Conservation (phyloP, 2,113 vertebrate genomes). For the Telmatochromis sp. region DNA sequence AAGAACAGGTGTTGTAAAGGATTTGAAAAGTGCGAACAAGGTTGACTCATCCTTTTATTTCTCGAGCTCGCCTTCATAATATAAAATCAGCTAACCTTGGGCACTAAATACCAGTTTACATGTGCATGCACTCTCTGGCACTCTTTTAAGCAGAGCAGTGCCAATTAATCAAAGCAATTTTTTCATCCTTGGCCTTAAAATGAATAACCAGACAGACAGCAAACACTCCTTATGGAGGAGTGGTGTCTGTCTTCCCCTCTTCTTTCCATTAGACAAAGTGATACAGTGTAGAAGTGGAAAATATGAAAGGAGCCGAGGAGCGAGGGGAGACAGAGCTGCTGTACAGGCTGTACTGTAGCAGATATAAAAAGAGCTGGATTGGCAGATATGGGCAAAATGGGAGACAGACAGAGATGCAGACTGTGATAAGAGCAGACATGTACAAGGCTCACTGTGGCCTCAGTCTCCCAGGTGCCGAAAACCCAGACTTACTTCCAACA, state of each 20-base stretch:
- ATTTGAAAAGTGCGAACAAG: not conserved
- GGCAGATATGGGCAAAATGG: conserved; percentile 15
- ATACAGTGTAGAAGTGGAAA: not conserved
- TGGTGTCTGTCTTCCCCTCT: not conserved
- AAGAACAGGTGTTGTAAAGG: not conserved
- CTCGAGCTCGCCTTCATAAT: not conserved
- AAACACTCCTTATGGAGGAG: not conserved
- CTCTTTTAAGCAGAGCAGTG: not conserved
- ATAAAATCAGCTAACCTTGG: conserved; percentile 23
- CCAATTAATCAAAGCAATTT: not conserved
- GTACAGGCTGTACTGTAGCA: not conserved
- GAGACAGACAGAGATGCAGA: conserved; percentile 24
- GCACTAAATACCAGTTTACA: conserved; percentile 27
- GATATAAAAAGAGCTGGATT: not conserved
- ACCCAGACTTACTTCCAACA: conserved; percentile 17
- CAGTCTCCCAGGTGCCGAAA: not conserved
- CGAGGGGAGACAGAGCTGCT: not conserved
- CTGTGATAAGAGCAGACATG: conserved; percentile 48
- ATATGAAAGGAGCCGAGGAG: not conserved
- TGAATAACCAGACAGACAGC: not conserved
- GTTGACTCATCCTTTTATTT: conserved; percentile 24
- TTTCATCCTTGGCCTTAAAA: conserved; percentile 9
- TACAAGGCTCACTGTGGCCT: conserved; percentile 39
- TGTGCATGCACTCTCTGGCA: not conserved
- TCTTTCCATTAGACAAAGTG: not conserved